Percentiles rank a stretch among this genome's conserved stretches.
Conservation (phyloP, 1,140 invertebrate genomes). For the Octopus bimaculoides region DNA sequence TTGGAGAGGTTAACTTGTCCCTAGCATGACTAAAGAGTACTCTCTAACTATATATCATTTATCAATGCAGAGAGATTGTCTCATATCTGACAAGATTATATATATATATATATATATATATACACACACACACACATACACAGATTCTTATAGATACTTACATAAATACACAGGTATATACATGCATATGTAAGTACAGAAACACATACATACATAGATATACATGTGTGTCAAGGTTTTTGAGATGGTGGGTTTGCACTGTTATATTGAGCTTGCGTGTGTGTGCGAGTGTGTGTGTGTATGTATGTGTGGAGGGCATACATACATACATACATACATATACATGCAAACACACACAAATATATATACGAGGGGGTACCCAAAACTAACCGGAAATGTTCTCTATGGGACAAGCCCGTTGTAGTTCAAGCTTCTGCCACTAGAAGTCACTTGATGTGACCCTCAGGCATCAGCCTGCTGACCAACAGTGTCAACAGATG, state of each 20-base stretch:
- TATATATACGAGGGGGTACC: background rate
- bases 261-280: background rate
- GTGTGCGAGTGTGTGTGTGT: background rate
- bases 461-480: too few relatives aligned
- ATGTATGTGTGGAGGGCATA: background rate
- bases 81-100: background rate
- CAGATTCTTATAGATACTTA: background rate
- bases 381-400: too few relatives aligned
- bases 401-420: too few relatives aligned
- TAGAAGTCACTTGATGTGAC: too few relatives aligned
- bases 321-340: background rate
- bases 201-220: background rate
- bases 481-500: too few relatives aligned
- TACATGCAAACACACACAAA: background rate
- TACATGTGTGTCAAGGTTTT: background rate
- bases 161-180: background rate
- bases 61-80: too few relatives aligned
- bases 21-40: too few relatives aligned
- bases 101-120: background rate
- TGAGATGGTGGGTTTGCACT: too few relatives aligned
- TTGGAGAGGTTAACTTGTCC: too few relatives aligned
- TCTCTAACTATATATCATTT: too few relatives aligned
- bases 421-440: too few relatives aligned
- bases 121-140: background rate
- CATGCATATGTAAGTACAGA: background rate